Evolutionary conservation across 2,113 vertebrate genomes (phyloP), one percentile per base, ranked within the genome.

Genomic region (Mesoclemmys tuberculata): DNA sequence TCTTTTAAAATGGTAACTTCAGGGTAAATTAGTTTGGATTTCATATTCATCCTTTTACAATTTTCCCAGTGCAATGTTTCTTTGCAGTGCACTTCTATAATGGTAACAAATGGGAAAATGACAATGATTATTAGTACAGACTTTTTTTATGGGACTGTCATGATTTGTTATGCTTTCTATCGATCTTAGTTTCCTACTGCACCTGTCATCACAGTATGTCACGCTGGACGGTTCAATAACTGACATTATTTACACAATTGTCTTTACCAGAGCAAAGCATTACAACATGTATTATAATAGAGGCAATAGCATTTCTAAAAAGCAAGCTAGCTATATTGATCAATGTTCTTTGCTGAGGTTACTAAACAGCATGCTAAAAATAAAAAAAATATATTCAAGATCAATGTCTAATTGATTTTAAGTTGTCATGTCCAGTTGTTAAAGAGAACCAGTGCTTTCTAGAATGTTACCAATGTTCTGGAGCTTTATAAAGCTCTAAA

Each of bases 361-460:
- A 89, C 95, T 64, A 82, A 97, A 95, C 93, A 83, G 83, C 48
- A 38, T 2, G 18, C 94, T 97, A 97, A 96, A 97, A 97, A 95
- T 95, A 96, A 95, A 95, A 84, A 84, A 44, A 90, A 71, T 12
- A 31, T 84, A 58, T 54, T 75, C 58, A 78, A 93, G 94, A 95
- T 98, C 96, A 96, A 97, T 97, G 71, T 77, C 49, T 94, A 86
- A 98, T 97, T 96, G 97, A 97, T 97, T 97, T 97, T 95, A 88
- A 93, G 91, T 96, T 93, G 93, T 93, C 9, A 38, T 92, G 92
- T 87, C 83, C 95, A 90, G 94, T 96, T 96, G 92, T 96, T 46
- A 80, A 97, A 95, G 88, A 95, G 87, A 91, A 91, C 90, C 61
- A 68, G 6, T 91, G 92, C 55, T 92, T 94, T 96, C 87, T 95